Evolutionary conservation across 1,140 invertebrate genomes (phyloP), one percentile per base, ranked within the genome.

Genomic region (Diprion similis): DNA sequence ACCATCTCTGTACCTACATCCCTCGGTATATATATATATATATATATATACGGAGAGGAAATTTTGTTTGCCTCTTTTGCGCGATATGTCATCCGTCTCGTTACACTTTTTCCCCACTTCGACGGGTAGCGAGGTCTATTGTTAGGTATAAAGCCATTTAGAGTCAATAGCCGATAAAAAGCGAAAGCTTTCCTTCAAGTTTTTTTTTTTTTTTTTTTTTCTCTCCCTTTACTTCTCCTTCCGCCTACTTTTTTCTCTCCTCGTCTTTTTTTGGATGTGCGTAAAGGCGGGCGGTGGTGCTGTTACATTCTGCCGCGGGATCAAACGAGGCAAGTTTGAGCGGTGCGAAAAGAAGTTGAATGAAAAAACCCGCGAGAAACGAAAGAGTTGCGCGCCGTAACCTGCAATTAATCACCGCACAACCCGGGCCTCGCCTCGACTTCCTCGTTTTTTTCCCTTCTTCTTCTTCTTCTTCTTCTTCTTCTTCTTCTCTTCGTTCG

Each of bases 191-290:
- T 37, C 24, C 17, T 64, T 64, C 59, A 15, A 64, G 13, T 19
- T 45, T 68, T 24, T 68, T 11, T 19, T 19, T 68, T 15, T 68
- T 68, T 68, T 68, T 68, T 18, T 68, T 19, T 68, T 45, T 11
- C 11, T 19, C 11, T 17, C 15, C 15, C 66, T 68, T 68, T 68
- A 4, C 8, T 18, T 45, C 18, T 45, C 15, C 19, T 45, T 68
- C 66, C 10, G 10, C 18, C 18, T 18, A 11, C 18, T 18, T 15
- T 19, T 68, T 18, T 68, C 9, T 68, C 15, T 18, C 15, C 59
- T 18, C 59, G 17, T 18, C 24, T 37, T 37, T 37, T 37, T 37
- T 37, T 6, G 24, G 8, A 59, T 17, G n/a, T 59, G 51, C 11
- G n/a, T 17, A 59, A 59, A 15, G 11, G 51, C n/a, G 11, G n/a